Evolutionary conservation across 2,888 invertebrate genomes (phyloP).

Genomic region (Prionchulus punctatus): DNA sequence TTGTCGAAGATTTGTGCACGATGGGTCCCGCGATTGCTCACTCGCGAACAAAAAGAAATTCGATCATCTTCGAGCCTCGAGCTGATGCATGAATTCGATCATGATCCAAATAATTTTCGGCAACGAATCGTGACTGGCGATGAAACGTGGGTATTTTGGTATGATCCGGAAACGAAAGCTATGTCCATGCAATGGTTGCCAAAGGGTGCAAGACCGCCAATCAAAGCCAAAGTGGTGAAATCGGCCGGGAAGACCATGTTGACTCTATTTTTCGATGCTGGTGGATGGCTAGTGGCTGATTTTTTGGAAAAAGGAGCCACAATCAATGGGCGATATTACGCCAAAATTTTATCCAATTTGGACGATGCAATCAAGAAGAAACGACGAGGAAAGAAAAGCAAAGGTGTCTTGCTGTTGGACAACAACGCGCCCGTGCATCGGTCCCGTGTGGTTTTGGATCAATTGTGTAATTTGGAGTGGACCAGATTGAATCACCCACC

Average conservation of each 20-base stretch:
- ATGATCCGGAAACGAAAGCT: neutral
- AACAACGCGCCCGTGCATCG: slow-evolving; percentile 12
- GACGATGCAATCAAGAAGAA: slow-evolving; percentile 6
- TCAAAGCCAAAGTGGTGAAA: slow-evolving; percentile 4
- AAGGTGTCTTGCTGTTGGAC: slow-evolving; percentile 9
- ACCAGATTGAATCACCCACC: slow-evolving; percentile 10
- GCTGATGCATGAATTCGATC: neutral
- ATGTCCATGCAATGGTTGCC: neutral
- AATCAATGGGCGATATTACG: slow-evolving; percentile 14
- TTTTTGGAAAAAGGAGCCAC: slow-evolving; percentile 14
- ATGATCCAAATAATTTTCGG: neutral
- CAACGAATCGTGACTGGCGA: slow-evolving; percentile 29
- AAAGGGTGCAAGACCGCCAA: neutral
- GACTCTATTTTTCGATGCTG: slow-evolving; percentile 13
- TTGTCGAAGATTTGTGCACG: slow-evolving; percentile 14
- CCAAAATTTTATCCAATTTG: slow-evolving; percentile 8
- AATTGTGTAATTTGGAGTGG: slow-evolving; percentile 7
- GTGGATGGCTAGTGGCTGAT: slow-evolving; percentile 13
- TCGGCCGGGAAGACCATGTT: slow-evolving; percentile 13
- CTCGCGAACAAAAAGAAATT: slow-evolving; percentile 18
- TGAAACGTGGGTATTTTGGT: slow-evolving; percentile 28
- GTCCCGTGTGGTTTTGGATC: neutral
- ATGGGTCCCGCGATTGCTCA: slow-evolving; percentile 31
- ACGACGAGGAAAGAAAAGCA: neutral
- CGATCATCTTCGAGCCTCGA: neutral